Evolutionary conservation across 2,888 invertebrate species (phyloP), one percentile per base, ranked within the genome.

Genomic region (Miltochrista miniata): DNA sequence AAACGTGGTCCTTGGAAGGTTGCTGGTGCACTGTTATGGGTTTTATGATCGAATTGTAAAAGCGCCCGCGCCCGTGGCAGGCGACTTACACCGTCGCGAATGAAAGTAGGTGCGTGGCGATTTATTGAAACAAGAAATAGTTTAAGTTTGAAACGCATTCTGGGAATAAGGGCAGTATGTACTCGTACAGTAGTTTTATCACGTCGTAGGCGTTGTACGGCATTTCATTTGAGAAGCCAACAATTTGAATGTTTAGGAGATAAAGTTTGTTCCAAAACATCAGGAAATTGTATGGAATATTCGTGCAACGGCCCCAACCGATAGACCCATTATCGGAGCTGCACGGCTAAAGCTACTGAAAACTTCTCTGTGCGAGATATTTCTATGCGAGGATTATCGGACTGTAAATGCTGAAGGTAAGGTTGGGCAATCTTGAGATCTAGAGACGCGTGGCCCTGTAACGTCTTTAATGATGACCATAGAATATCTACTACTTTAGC

Each of bases 1-100:
- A 63, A 57, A 42, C 60, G 54, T 58, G 62, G 68, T 74, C 80
- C 76, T 74, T 76, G 81, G 79, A 82, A 83, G 78, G 81, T 81
- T 79, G 76, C 74, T 72, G 72, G 73, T 77, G 65, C 71, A 73
- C 70, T 76, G 75, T 63, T 61, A 67, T 57, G 57, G 71, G 57
- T 48, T 64, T 58, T 63, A 63, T 66, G 64, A 65, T 61, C 53
- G 56, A 61, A 56, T 56, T 36, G 18, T 40, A 11, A 42, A 48
- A 42, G 42, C 52, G 44, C 46, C 52, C 31, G n/a, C 24, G 33
- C 33, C 15, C 14, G 33, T 43, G 18, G 34, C 34, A 13, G 24
- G 33, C 14, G 29, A 34, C 14, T 33, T 48, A 39, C 34, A 42
- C 18, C 11, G 35, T 15, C 38, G 43, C 35, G 15, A 43, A 51